A percentile compares a stretch with the other conserved stretches of the same genome.
These are phyloP conservation scores for Blomia tropicalis DNA, from an alignment of 2,888 invertebrate species.

Conservation along the genomic window DNA sequence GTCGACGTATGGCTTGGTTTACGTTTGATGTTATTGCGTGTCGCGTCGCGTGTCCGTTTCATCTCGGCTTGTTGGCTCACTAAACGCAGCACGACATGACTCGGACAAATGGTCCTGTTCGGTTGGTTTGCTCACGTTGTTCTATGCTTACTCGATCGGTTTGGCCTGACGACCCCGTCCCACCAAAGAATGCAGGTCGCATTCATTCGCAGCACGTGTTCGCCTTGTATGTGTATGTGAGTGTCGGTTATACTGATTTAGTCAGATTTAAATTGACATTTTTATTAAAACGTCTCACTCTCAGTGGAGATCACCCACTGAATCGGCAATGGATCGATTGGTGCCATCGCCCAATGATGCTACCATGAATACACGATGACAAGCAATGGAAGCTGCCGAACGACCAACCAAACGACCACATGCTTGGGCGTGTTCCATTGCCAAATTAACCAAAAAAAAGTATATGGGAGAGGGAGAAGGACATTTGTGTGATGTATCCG, in stretches of 20 bases:
- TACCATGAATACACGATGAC: too few relatives aligned
- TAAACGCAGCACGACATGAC: neutral
- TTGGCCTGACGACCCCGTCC: too few relatives aligned
- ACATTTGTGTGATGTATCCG: neutral
- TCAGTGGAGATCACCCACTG: neutral
- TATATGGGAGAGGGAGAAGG: neutral
- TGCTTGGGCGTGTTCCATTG: conserved; percentile 1
- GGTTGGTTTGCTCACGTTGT: too few relatives aligned
- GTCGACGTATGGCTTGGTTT: too few relatives aligned
- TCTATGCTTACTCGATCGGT: too few relatives aligned
- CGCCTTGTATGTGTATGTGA: too few relatives aligned
- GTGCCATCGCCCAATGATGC: too few relatives aligned
- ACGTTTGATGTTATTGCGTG: neutral
- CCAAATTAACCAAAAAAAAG: neutral
- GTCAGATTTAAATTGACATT: conserved; percentile 8
- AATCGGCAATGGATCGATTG: neutral
- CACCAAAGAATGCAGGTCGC: too few relatives aligned
- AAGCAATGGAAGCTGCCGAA: neutral
- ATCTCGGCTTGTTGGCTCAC: neutral
- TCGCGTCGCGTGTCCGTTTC: conserved; percentile 7
- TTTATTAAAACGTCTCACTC: conserved; percentile 3
- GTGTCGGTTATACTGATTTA: neutral
- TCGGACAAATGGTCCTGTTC: conserved; percentile 1
- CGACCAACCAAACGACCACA: neutral
- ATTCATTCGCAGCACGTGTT: conserved; percentile 14